Evolutionary conservation across 2,888 invertebrate genomes (phyloP).

Genomic region (Fragum sueziense): DNA sequence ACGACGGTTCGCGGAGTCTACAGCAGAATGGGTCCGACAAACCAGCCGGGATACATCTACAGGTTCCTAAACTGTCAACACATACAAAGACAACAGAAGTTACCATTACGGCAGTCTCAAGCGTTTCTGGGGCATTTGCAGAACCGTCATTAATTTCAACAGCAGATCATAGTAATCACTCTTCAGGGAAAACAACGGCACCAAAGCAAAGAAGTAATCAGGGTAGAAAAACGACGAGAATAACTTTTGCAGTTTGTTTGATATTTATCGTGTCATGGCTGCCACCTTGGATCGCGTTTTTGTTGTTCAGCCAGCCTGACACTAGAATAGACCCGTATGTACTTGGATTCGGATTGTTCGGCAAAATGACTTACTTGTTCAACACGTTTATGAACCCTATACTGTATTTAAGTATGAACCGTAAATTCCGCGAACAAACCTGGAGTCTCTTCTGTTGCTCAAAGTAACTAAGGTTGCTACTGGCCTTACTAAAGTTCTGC

Average conservation of each 20-base stretch:
- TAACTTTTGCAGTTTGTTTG: constrained; percentile 38
- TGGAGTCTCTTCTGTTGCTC: constrained; percentile 16
- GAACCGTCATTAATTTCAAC: not conserved
- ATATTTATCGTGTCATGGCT: constrained; percentile 44
- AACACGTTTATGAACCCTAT: constrained; percentile 43
- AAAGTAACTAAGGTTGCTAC: no score
- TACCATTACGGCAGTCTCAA: not conserved
- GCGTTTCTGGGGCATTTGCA: not conserved
- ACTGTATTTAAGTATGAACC: constrained; percentile 31
- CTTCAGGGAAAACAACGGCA: not conserved
- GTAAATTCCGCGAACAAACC: constrained; percentile 31
- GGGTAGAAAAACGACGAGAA: constrained; percentile 29
- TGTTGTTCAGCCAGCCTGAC: constrained; percentile 18
- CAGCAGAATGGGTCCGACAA: not conserved
- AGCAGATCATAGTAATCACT: no score
- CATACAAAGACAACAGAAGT: not conserved
- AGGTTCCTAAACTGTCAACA: not conserved
- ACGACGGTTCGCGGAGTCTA: not conserved
- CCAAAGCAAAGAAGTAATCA: not conserved
- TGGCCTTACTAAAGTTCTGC: no score
- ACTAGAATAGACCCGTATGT: not conserved
- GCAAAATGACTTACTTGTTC: constrained; percentile 40
- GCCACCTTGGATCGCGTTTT: constrained; percentile 40
- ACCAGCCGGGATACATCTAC: not conserved
- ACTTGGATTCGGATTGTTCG: constrained; percentile 27